Evolutionary conservation across 2,888 invertebrate species (phyloP), one percentile per base, ranked within the genome.

Genomic region (Apomyelois bistriatella): DNA sequence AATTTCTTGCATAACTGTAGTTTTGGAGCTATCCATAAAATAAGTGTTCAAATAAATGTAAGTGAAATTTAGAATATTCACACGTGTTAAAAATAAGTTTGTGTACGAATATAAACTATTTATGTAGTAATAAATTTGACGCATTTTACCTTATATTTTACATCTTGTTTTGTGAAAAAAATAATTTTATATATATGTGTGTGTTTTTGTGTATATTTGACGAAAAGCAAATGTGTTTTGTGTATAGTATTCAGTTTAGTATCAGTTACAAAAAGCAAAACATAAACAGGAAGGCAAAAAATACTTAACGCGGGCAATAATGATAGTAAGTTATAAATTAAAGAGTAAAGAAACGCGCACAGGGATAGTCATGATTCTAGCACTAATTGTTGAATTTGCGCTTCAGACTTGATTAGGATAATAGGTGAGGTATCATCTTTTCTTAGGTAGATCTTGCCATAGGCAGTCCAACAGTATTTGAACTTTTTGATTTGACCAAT

Each of bases 381-480:
- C 2, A 1, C 32, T 32, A 16, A 43, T 15, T 43, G 28, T 1
- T 51, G 42, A 5, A 52, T 35, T 22, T 51, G 51, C 1, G 30
- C 12, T 32, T 52, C 43, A 16, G 10, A 43, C 10, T 13, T 42
- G 3, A 52, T 46, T 1, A 28, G 10, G 8, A 53, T 41, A 3
- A 53, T 35, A 3, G 28, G 47, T 9, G 53, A 48, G 22, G 10
- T 28, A 13, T 53, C 53, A 12, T 48, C 41, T n/a, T 41, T 32
- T 5, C 48, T 30, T 4, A 48, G 1, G 6, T 37, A 53, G 4
- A 53, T 17, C n/a, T 35, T 40, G 6, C 48, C 53, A 12, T 37
- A 41, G 4, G 47, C n/a, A 8, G 47, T 47, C 52, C 52, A 52
- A n/a, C 49, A 50, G 16, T 30, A 50, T 32, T 41, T 50, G 28